Evolutionary conservation across 1,140 invertebrate genomes (phyloP), one percentile per base, ranked within the genome.

Genomic region (Riptortus pedestris): DNA sequence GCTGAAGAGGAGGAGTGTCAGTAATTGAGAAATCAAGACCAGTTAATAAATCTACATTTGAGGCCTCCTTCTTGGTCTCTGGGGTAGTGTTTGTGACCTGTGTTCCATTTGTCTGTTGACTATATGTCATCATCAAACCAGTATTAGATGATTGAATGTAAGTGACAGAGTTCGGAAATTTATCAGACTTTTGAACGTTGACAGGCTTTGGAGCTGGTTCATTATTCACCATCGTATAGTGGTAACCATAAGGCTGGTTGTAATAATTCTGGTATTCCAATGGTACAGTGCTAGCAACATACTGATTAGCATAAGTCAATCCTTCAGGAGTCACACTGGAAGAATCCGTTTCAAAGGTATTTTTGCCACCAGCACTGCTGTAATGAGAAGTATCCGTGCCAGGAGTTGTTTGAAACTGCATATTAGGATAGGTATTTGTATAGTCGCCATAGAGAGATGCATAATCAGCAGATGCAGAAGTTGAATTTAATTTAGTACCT

Each of bases 1-100:
- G 85, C 63, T 81, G 77, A 26, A 55, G 24, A 26, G 87, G 72
- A 55, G 86, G 81, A 66, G 82, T 80, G 73, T 87, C 80, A 73
- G 83, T 80, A 58, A 88, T 79, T 65, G 80, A 80, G 64, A 89
- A 84, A 71, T 91, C 88, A 20, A 91, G 79, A 57, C 85, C 88
- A 1, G 86, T 83, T 1, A 91, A 72, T 31, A 91, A 75, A 75
- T 91, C 88, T 31, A 90, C 80, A 67, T 87, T 85, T 0, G 84
- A 79, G 14, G 73, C 79, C 12, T 62, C 38, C 20, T 22, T 29
- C 7, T 27, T 55, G 20, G 26, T 14, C 16, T 55, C 51, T 24
- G 51, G 51, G 18, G 57, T 27, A 31, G 26, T 60, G 22, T 28
- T 33, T 20, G 31, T 14, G 26, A 24, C 16, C 22, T 3, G 2